phyloP scores from a whole-genome alignment of 2,113 vertebrate species.

The Odobenus rosmarus region DNA sequence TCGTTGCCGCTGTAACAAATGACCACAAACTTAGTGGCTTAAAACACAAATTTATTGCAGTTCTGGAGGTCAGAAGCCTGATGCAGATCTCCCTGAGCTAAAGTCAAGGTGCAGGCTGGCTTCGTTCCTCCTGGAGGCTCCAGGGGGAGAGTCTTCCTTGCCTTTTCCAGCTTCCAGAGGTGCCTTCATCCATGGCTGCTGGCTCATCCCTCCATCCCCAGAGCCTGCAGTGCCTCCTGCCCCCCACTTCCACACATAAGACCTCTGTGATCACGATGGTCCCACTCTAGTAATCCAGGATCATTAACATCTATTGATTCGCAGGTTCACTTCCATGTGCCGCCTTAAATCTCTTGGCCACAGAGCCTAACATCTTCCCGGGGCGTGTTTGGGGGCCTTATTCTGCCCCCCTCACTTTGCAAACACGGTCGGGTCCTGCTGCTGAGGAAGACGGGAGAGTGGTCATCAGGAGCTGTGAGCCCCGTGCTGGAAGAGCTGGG shows the following conservation, averaged over 20 bases:
- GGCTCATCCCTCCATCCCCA: not conserved
- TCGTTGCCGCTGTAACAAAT: too few relatives aligned
- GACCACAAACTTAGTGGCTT: accelerated
- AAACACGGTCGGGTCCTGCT: not conserved
- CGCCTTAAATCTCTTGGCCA: too few relatives aligned
- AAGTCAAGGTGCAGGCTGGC: accelerated
- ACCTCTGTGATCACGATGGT: not conserved
- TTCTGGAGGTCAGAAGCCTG: too few relatives aligned
- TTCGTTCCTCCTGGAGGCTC: not conserved
- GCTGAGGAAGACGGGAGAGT: not conserved
- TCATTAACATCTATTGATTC: too few relatives aligned
- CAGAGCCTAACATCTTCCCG: accelerated
- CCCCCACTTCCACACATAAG: accelerated
- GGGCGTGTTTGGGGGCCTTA: not conserved
- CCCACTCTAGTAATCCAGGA: accelerated
- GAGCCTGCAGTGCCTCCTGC: too few relatives aligned
- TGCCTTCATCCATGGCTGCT: accelerated
- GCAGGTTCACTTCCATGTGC: too few relatives aligned
- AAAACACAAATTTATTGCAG: accelerated
- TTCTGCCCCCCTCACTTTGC: not conserved
- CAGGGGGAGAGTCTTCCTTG: not conserved
- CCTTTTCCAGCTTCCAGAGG: not conserved
- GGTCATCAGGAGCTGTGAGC: not conserved
- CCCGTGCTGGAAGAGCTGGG: not conserved
- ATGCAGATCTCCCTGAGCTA: not conserved